phyloP scores from a whole-genome alignment of 2,113 vertebrate genomes.

The Nesoenas mayeri region DNA sequence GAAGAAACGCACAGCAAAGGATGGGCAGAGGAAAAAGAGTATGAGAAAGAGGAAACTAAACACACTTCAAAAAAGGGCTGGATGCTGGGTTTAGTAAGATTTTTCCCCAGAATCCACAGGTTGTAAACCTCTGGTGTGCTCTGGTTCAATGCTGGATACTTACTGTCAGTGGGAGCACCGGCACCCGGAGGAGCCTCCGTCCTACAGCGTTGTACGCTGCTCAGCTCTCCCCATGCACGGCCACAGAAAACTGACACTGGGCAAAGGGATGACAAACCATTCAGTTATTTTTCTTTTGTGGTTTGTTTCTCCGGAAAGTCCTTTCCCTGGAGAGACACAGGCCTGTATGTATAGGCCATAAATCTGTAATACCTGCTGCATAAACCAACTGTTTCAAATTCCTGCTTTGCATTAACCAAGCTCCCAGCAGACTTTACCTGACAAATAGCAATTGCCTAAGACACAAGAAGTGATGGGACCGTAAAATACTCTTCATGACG shows the following conservation, averaged over 20 bases:
- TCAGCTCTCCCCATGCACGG: accelerated
- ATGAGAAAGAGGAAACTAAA: background rate
- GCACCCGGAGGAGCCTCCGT: accelerated
- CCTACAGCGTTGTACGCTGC: background rate
- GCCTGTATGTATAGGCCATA: background rate
- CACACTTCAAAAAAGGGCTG: background rate
- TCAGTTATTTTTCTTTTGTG: background rate
- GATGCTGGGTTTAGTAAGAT: background rate
- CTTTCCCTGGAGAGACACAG: background rate
- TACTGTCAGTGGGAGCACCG: background rate
- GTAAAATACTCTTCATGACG: background rate
- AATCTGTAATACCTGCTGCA: background rate
- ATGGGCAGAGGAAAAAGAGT: background rate
- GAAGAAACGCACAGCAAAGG: background rate
- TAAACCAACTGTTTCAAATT: background rate
- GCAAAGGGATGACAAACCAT: background rate
- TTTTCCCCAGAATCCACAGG: background rate
- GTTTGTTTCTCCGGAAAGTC: background rate
- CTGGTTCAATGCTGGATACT: background rate
- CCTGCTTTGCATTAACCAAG: background rate
- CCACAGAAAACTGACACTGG: background rate
- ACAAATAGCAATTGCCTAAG: background rate
- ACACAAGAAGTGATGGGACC: background rate
- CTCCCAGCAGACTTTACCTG: background rate
- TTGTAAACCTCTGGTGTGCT: background rate